Percentiles rank a stretch among this genome's conserved stretches.
Evolutionary conservation across 2,797 vertebrate genomes (phyloP).

Genomic region (Parauchenoglanis punctatus): DNA sequence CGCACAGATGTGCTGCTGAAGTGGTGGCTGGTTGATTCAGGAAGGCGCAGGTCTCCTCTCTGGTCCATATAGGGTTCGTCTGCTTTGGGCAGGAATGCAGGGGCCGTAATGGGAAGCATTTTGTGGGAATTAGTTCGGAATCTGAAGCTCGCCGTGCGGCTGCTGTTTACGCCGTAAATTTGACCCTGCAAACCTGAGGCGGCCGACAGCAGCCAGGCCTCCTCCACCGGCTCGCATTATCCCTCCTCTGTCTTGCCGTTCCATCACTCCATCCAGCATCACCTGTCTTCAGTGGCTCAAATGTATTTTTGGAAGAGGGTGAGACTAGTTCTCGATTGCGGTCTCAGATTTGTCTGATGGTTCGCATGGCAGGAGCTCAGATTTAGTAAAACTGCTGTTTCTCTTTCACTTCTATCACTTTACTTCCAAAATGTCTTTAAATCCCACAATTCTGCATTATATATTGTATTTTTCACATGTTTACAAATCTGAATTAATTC

Average conservation of each 20-base stretch:
- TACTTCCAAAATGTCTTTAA: neutral
- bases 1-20: neutral
- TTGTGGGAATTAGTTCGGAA: constrained; percentile 73
- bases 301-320: constrained; percentile 20
- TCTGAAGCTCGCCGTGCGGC: constrained; percentile 68
- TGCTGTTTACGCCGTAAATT: constrained; percentile 72
- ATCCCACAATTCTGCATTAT: neutral
- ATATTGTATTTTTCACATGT: neutral
- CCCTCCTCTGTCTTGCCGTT: neutral
- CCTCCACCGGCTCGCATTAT: constrained; percentile 36
- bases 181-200: constrained; percentile 46
- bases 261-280: constrained; percentile 28
- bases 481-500: neutral
- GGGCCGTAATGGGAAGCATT: constrained; percentile 73
- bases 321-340: neutral
- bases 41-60: constrained; percentile 62
- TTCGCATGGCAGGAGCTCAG: neutral
- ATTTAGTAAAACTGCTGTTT: neutral
- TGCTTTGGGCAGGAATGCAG: constrained; percentile 75
- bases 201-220: constrained; percentile 38
- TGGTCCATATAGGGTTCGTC: constrained; percentile 79
- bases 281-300: constrained; percentile 21
- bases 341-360: neutral
- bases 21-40: constrained; percentile 57
- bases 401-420: neutral